phyloP scores from a whole-genome alignment of 2,113 vertebrate genomes.

The Patagioenas fasciata region DNA sequence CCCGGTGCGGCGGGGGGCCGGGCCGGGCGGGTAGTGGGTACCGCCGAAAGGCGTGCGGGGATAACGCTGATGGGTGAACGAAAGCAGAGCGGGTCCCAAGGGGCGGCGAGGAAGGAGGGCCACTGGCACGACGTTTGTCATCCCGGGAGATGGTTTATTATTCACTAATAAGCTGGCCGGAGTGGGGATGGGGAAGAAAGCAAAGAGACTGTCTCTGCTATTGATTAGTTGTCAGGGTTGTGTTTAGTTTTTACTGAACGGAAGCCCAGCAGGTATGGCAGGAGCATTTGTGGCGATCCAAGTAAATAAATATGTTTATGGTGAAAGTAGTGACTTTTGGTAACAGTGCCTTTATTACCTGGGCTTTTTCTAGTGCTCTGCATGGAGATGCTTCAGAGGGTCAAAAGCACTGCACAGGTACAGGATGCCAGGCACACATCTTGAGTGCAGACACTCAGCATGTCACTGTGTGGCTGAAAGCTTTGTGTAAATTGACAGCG shows the following conservation, averaged over 20 bases:
- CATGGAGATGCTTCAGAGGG: not conserved
- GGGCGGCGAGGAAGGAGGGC: not conserved
- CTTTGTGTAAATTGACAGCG: not conserved
- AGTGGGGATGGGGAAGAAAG: not conserved
- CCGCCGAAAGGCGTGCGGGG: not conserved
- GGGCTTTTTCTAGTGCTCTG: not conserved
- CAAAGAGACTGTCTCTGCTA: not conserved
- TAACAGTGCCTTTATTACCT: fast-evolving
- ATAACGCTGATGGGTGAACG: fast-evolving
- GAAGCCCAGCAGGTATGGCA: not conserved
- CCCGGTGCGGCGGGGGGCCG: not conserved
- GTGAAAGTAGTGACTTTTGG: not conserved
- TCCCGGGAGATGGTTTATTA: not conserved
- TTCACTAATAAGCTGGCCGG: not conserved
- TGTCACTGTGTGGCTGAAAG: not conserved
- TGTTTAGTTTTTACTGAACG: not conserved
- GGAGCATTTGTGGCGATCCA: not conserved
- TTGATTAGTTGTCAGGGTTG: not conserved
- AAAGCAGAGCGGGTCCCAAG: not conserved
- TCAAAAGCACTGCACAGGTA: not conserved
- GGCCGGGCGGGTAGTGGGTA: not conserved
- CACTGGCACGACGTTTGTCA: not conserved
- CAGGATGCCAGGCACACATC: not conserved
- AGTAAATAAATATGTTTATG: not conserved
- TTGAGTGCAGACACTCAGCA: not conserved